Conservation (phyloP, 2,888 invertebrate genomes). For the Pammene fasciana region DNA sequence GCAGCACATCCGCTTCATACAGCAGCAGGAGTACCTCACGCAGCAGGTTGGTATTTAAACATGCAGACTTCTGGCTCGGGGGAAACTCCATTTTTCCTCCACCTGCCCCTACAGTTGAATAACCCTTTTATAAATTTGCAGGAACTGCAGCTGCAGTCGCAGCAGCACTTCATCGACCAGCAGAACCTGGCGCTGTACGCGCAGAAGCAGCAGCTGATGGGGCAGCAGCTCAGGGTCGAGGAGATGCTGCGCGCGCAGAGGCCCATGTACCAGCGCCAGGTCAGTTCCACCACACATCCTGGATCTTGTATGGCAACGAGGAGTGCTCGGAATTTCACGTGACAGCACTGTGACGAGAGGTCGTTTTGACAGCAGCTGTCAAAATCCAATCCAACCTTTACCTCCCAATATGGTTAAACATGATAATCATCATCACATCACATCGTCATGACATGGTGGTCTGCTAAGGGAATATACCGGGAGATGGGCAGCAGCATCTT, state of each 20-base stretch:
- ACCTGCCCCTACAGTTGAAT: background rate
- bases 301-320: too few relatives aligned
- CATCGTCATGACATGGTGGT: too few relatives aligned
- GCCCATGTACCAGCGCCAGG: constrained; percentile 69
- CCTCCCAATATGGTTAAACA: too few relatives aligned
- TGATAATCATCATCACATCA: too few relatives aligned
- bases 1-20: constrained; percentile 71
- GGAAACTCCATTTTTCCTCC: too few relatives aligned
- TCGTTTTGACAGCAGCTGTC: too few relatives aligned
- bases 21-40: constrained; percentile 79
- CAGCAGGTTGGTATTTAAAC: constrained; percentile 58
- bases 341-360: too few relatives aligned
- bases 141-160: constrained; percentile 78
- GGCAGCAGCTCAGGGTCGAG: constrained; percentile 77
- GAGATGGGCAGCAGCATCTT: too few relatives aligned
- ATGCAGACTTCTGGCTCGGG: background rate
- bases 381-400: too few relatives aligned
- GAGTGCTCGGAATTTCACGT: too few relatives aligned
- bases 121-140: background rate
- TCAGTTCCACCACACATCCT: background rate
- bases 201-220: constrained; percentile 79
- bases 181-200: constrained; percentile 80
- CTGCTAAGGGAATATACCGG: too few relatives aligned
- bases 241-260: constrained; percentile 70
- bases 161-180: constrained; percentile 83